These are phyloP conservation scores for Scomber colias DNA, from an alignment of 2,113 vertebrate species.

Conservation along the genomic window DNA sequence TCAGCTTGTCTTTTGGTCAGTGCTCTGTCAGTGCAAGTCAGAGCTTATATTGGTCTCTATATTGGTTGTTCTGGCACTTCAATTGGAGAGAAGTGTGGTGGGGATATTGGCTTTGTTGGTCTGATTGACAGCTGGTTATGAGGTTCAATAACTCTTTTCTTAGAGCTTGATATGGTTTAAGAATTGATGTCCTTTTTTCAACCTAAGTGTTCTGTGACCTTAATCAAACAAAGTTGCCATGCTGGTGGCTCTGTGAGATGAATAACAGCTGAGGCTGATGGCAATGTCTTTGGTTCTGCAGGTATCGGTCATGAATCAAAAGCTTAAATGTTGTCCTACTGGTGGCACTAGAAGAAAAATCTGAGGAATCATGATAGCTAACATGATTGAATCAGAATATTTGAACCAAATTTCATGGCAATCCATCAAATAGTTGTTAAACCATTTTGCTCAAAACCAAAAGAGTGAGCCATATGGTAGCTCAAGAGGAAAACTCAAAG, in stretches of 20 bases:
- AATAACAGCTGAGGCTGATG: no score
- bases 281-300: no score
- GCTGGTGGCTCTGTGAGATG: no score
- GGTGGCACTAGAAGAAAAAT: background rate
- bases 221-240: background rate
- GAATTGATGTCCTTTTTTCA: background rate
- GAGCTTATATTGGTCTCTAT: background rate
- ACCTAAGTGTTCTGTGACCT: background rate
- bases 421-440: background rate
- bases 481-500: background rate
- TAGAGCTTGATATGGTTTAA: background rate
- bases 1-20: background rate
- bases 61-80: background rate
- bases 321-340: background rate
- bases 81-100: conserved; percentile 2
- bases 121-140: background rate
- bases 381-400: background rate
- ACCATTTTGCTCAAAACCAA: background rate
- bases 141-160: background rate
- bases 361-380: background rate
- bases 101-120: background rate
- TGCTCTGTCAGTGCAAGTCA: conserved; percentile 6
- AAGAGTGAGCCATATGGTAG: background rate
- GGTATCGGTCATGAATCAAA: background rate
- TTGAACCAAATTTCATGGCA: background rate